Percentiles rank a stretch among this genome's conserved stretches.
Conservation (phyloP, 2,113 vertebrate species). For the Empidonax traillii region DNA sequence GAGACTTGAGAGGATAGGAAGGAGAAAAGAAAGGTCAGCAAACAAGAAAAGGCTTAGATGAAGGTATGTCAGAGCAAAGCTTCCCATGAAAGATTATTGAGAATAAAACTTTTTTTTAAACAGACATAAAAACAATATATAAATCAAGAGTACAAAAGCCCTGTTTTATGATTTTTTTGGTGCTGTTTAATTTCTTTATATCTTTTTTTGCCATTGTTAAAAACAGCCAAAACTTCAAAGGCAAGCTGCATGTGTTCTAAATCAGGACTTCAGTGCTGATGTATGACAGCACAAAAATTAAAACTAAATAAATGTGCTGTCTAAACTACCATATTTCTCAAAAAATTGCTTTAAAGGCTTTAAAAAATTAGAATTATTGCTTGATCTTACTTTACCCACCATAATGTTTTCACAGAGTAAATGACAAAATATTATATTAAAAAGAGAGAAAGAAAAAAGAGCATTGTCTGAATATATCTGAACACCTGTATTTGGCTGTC, state of each 20-base stretch:
- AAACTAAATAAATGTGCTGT: constrained; percentile 81
- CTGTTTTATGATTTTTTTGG: constrained; percentile 71
- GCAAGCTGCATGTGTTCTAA: constrained; percentile 76
- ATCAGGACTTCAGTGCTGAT: constrained; percentile 78
- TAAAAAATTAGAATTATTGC: constrained; percentile 48
- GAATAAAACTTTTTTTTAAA: constrained; percentile 32
- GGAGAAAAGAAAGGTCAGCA: constrained; percentile 25
- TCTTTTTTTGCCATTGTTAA: constrained; percentile 75
- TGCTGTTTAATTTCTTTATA: constrained; percentile 77
- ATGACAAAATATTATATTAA: constrained; percentile 45
- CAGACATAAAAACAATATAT: constrained; percentile 59
- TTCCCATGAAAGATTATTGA: constrained; percentile 43
- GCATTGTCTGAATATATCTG: constrained; percentile 53
- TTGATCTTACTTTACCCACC: constrained; percentile 61
- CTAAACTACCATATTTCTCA: constrained; percentile 70
- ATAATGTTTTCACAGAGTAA: constrained; percentile 63
- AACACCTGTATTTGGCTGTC: constrained; percentile 71
- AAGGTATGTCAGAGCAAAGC: constrained; percentile 41
- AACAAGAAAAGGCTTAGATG: constrained; percentile 37
- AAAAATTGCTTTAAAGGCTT: constrained; percentile 63
- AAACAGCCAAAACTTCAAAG: constrained; percentile 76
- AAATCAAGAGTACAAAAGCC: constrained; percentile 75
- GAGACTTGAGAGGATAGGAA: background rate
- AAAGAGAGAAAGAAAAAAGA: constrained; percentile 9
- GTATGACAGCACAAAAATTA: constrained; percentile 81